These are phyloP conservation scores for Chymomyza costata DNA, from an alignment of 1,140 invertebrate species.

Conservation along the genomic window DNA sequence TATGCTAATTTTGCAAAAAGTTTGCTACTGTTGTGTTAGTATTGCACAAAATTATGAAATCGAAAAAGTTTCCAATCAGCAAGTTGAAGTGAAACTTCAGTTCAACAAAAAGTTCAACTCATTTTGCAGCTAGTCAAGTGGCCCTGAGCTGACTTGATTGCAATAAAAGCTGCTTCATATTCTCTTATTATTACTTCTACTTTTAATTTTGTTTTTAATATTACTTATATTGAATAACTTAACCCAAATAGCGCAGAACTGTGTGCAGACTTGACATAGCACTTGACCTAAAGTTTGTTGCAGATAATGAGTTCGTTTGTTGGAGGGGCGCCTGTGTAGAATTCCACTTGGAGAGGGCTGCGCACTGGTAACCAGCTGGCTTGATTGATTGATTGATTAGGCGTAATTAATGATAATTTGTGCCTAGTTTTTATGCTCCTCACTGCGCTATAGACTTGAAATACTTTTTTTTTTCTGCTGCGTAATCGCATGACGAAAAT, in stretches of 20 bases:
- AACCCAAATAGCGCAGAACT: conserved; percentile 55
- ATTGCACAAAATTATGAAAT: conserved; percentile 64
- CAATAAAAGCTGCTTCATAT: conserved; percentile 62
- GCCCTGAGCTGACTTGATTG: no score
- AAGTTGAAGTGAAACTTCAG: conserved; percentile 57
- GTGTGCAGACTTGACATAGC: no score
- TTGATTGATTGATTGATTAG: conserved; percentile 56
- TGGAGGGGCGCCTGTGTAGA: background rate
- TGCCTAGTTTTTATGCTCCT: no score
- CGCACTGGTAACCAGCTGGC: no score
- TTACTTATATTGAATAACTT: no score
- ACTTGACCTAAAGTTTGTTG: conserved; percentile 52
- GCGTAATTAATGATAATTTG: conserved; percentile 56
- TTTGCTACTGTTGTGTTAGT: conserved; percentile 40
- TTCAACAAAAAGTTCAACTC: conserved; percentile 35
- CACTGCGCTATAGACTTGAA: no score
- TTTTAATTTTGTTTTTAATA: no score
- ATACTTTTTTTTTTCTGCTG: no score
- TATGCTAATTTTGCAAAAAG: conserved; percentile 64
- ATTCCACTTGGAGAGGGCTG: background rate
- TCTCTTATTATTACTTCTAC: no score
- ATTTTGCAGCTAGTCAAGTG: no score
- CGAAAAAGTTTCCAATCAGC: conserved; percentile 68
- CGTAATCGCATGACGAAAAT: conserved; percentile 2
- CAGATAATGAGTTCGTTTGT: no score